Percentiles rank a stretch among this genome's conserved stretches.
Evolutionary conservation across 2,888 invertebrate genomes (phyloP).

Genomic region (Quadroppia sp.): DNA sequence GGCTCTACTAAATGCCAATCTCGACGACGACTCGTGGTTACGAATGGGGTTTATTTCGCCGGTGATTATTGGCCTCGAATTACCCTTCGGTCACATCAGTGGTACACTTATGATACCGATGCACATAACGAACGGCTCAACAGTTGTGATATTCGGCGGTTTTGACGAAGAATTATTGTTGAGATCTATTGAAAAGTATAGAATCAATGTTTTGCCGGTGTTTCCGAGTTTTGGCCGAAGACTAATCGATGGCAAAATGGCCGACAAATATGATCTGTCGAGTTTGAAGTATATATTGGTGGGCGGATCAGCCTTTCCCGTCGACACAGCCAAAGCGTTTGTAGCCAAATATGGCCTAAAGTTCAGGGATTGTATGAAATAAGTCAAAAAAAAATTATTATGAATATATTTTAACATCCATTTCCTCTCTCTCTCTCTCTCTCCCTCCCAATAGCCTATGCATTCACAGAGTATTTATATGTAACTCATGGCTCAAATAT

Average conservation of each 20-base stretch:
- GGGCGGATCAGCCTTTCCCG: not conserved
- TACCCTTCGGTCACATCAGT: no score
- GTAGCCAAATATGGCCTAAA: not conserved
- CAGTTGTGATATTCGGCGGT: not conserved
- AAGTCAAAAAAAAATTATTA: no score
- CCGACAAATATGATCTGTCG: not conserved
- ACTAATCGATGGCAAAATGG: constrained; percentile 5
- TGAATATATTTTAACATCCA: not conserved
- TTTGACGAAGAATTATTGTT: not conserved
- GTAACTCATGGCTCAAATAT: not conserved
- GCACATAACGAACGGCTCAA: not conserved
- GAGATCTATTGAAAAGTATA: constrained; percentile 1
- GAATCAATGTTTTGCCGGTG: not conserved
- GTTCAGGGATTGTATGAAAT: constrained; percentile 6
- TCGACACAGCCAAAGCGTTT: not conserved
- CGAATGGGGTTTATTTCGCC: not conserved
- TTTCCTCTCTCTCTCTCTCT: not conserved
- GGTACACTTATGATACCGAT: not conserved
- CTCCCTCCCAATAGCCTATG: not conserved
- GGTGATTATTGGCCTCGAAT: not conserved
- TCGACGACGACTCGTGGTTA: no score
- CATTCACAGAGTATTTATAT: not conserved
- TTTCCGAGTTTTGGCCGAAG: not conserved
- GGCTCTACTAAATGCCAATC: not conserved
- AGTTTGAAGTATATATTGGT: not conserved